phyloP scores from a whole-genome alignment of 2,113 vertebrate species.

The Chionis minor region DNA sequence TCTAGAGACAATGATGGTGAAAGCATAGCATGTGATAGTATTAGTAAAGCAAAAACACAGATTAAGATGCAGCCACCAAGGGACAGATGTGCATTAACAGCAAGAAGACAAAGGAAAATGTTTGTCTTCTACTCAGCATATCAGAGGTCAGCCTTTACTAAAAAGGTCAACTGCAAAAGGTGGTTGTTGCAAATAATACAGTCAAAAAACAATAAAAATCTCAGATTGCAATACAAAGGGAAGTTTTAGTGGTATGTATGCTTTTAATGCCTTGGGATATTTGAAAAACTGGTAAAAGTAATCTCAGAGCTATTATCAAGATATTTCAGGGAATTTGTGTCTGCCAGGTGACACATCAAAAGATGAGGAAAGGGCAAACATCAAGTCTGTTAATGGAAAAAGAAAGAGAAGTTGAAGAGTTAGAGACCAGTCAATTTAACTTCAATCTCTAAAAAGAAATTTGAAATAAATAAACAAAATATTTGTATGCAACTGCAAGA shows the following conservation, averaged over 20 bases:
- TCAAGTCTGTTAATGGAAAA: not conserved
- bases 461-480: not conserved
- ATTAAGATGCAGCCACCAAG: not conserved
- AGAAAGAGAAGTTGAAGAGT: not conserved
- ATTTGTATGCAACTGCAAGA: not conserved
- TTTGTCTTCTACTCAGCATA: not conserved
- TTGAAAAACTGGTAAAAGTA: not conserved
- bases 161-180: not conserved
- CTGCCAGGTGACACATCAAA: not conserved
- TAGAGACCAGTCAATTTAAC: not conserved
- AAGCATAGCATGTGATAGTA: not conserved
- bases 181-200: not conserved
- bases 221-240: not conserved
- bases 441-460: not conserved
- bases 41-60: not conserved
- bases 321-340: not conserved
- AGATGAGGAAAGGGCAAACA: not conserved
- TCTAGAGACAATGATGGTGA: not conserved
- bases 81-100: not conserved
- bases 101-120: not conserved
- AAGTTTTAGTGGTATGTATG: not conserved
- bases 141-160: not conserved
- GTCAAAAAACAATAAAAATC: not conserved
- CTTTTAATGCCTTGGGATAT: not conserved
- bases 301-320: not conserved